Percentiles rank a stretch among this genome's conserved stretches.
phyloP scores from a whole-genome alignment of 1,140 invertebrate genomes.

The Colletes latitarsis region DNA sequence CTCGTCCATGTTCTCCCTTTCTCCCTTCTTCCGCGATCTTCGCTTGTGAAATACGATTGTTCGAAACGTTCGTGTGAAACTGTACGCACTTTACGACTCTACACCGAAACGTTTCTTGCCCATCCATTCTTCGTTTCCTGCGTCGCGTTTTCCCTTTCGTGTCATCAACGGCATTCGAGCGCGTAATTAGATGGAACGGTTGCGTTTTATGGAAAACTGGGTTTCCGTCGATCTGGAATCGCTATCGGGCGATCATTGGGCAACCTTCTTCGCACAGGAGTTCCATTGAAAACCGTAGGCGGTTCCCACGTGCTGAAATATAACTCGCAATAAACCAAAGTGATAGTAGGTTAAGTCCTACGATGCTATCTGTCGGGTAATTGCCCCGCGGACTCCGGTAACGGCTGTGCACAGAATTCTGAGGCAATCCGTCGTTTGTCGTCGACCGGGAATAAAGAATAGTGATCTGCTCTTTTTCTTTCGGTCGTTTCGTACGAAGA shows the following conservation, averaged over 20 bases:
- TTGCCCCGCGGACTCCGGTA: conserved; percentile 71
- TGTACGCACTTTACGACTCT: neutral
- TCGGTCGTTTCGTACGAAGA: conserved; percentile 27
- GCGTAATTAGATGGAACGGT: conserved; percentile 62
- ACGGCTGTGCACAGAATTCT: conserved; percentile 59
- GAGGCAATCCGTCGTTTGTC: conserved; percentile 64
- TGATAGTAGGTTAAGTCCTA: conserved; percentile 80
- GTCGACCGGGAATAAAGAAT: conserved; percentile 62
- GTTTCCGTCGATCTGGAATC: conserved; percentile 76
- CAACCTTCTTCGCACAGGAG: conserved; percentile 78
- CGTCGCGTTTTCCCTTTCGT: conserved; percentile 40
- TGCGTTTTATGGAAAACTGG: conserved; percentile 77
- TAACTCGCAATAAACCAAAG: conserved; percentile 79
- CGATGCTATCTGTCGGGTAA: conserved; percentile 77
- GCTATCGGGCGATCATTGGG: conserved; percentile 79
- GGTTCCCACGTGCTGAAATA: conserved; percentile 80
- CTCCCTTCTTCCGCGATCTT: neutral
- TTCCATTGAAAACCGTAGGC: conserved; percentile 72
- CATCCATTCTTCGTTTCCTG: conserved; percentile 13
- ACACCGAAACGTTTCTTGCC: conserved; percentile 26
- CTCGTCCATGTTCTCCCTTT: neutral
- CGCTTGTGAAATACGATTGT: conserved; percentile 33
- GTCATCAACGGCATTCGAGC: conserved; percentile 55
- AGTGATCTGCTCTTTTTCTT: conserved; percentile 52
- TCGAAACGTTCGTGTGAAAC: conserved; percentile 6